Conservation (phyloP, 1,140 invertebrate genomes). For the Ceratina japonica region DNA sequence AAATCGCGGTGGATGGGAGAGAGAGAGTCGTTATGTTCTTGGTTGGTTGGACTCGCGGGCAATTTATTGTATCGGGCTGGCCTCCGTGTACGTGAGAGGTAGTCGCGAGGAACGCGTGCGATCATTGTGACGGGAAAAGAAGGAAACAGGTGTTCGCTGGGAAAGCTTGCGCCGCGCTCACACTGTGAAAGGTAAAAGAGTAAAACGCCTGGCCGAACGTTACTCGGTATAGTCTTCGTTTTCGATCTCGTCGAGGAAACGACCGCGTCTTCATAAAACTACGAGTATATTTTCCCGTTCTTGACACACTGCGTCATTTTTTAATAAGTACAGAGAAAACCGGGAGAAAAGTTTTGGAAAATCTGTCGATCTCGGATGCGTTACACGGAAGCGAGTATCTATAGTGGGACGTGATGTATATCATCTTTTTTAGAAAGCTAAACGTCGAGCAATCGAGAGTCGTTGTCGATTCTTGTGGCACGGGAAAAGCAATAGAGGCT, state of each 20-base stretch:
- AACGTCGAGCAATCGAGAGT: background rate
- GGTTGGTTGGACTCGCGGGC: background rate
- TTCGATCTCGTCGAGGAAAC: too few species aligned
- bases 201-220: background rate
- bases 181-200: background rate
- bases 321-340: too few species aligned
- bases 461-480: conserved; percentile 4
- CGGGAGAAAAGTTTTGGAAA: too few species aligned
- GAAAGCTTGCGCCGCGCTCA: background rate
- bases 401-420: background rate
- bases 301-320: too few species aligned
- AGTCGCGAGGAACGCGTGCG: conserved; percentile 4
- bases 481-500: conserved; percentile 46
- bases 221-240: too few species aligned
- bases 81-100: background rate
- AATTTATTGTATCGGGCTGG: background rate
- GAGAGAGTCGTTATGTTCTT: background rate
- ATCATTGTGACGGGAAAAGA: conserved; percentile 1
- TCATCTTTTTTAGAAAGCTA: background rate
- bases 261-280: too few species aligned
- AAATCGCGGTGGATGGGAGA: background rate
- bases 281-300: too few species aligned
- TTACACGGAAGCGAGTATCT: too few species aligned
- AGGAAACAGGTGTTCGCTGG: conserved; percentile 17
- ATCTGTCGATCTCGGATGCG: too few species aligned